Evolutionary conservation across 2,797 vertebrate species (phyloP).

Genomic region (Hafferia zeledoni): DNA sequence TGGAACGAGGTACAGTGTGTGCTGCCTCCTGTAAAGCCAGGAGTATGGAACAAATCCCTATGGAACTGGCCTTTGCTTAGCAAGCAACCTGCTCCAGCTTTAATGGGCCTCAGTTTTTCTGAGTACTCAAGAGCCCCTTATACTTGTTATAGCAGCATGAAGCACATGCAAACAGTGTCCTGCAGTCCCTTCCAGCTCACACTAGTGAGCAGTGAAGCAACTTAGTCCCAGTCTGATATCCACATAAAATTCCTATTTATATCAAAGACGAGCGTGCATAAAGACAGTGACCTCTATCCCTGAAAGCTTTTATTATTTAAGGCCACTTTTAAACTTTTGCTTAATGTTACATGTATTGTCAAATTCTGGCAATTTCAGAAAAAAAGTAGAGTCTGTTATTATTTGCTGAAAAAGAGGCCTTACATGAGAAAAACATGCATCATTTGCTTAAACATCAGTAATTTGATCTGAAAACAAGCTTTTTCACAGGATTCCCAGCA

Average conservation of each 20-base stretch:
- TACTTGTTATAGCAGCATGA: not conserved
- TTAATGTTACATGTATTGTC: not conserved
- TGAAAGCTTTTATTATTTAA: not conserved
- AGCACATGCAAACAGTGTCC: not conserved
- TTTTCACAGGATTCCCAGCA: not conserved
- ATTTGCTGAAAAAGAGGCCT: not conserved
- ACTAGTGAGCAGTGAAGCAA: not conserved
- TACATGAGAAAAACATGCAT: not conserved
- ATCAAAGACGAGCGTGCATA: not conserved
- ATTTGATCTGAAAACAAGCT: not conserved
- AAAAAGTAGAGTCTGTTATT: not conserved
- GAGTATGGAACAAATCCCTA: not conserved
- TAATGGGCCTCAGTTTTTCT: not conserved
- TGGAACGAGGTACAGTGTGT: not conserved
- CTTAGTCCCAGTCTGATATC: not conserved
- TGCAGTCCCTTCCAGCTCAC: not conserved
- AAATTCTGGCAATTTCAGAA: not conserved
- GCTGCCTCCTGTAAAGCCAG: not conserved
- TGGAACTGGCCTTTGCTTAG: not conserved
- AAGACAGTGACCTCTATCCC: not conserved
- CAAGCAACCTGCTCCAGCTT: not conserved
- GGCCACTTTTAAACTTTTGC: not conserved
- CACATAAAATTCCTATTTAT: not conserved
- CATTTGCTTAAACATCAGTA: not conserved
- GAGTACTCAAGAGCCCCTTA: not conserved